Evolutionary conservation across 2,113 vertebrate species (phyloP), one percentile per base, ranked within the genome.

Genomic region (Diglossa brunneiventris): DNA sequence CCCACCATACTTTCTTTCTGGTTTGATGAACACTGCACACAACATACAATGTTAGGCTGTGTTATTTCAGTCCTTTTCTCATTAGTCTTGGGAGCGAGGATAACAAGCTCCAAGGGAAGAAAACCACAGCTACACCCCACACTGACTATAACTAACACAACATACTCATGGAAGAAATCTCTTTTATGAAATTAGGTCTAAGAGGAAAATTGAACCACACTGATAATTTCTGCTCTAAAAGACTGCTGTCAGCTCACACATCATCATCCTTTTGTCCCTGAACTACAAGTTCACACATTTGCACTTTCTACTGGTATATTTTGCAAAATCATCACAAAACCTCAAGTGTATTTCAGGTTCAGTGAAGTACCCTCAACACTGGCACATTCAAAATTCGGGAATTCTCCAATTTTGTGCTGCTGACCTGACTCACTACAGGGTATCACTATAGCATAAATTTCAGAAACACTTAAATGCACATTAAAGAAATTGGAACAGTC

Each of bases 371-470:
- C 26, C 30, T 41, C 17, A 47, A 16, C 23, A 56, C 0, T 12
- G 2, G 9, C 27, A 35, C 31, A 86, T 53, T 67, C 18, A 50
- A 47, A 74, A 42, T 64, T 59, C 11, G 31, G 19, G 31, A 92
- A 69, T 14, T 81, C n/a, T 53, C 19, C 31, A 47, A 24, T 81
- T 68, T 21, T 56, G 23, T 69, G 13, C 37, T 82, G n/a, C 35
- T 26, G 1, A 6, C 35, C 6, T 8, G 3, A 42, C 9, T 73
- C 22, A 56, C 27, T 52, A 41, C 3, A 21, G 7, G 6, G 2
- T 62, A 21, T 27, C 76, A 46, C 13, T 46, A 33, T 1, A 59
- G 5, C 7, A 7, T n/a, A 58, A 62, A 63, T 30, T 11, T 27
- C 22, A 50, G 15, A 88, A 92, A 68, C 11, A 61, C 8, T n/a